phyloP scores from a whole-genome alignment of 2,797 vertebrate genomes.

The Spinus olivaceus region DNA sequence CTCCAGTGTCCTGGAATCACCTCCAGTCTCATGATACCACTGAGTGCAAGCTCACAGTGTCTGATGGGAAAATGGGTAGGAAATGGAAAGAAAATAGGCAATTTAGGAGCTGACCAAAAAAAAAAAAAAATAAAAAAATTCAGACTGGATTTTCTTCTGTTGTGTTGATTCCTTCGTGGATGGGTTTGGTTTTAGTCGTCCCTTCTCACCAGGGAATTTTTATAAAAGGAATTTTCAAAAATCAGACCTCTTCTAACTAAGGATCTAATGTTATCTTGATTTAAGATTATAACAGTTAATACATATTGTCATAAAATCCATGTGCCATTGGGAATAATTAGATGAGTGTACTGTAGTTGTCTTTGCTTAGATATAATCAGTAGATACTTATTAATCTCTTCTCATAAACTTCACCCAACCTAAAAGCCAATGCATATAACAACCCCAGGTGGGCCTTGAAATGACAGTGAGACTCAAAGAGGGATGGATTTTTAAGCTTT shows the following conservation, averaged over 20 bases:
- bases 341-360: neutral
- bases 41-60: neutral
- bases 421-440: neutral
- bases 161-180: neutral
- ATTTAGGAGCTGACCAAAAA: neutral
- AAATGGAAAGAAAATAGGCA: neutral
- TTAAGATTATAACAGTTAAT: neutral
- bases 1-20: neutral
- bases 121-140: neutral
- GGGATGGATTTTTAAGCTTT: constrained; percentile 18
- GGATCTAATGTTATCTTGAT: neutral
- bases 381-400: neutral
- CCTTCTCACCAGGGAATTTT: neutral
- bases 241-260: neutral
- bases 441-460: constrained; percentile 5
- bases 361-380: constrained; percentile 13
- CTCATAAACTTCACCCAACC: constrained; percentile 2
- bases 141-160: neutral
- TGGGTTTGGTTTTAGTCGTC: neutral
- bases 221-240: neutral
- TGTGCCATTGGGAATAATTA: neutral
- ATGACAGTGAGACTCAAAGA: neutral
- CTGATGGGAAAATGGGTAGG: neutral
- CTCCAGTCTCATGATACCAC: neutral
- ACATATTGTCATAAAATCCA: neutral